phyloP scores from a whole-genome alignment of 2,888 invertebrate species.

The Rutpela maculata region DNA sequence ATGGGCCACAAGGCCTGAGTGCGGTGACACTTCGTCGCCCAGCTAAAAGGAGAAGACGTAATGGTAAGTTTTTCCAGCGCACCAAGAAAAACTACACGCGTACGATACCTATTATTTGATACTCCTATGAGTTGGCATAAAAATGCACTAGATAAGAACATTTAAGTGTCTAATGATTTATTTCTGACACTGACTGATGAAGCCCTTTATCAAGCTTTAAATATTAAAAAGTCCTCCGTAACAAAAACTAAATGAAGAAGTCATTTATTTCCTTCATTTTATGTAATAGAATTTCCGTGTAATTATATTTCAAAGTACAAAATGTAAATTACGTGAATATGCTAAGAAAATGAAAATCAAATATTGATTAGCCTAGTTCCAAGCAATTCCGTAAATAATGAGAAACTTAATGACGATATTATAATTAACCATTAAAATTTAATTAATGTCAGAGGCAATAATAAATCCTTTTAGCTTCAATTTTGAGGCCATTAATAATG shows the following conservation, averaged over 20 bases:
- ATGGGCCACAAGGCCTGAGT: too few species aligned
- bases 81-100: too few species aligned
- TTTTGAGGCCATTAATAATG: slow-evolving; percentile 40
- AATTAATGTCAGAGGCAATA: slow-evolving; percentile 58
- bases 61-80: too few species aligned
- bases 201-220: slow-evolving; percentile 7
- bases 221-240: neutral
- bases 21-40: too few species aligned
- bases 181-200: slow-evolving; percentile 11
- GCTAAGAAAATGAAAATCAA: slow-evolving; percentile 58
- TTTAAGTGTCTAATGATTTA: too few species aligned
- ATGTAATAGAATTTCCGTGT: slow-evolving; percentile 48
- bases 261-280: slow-evolving; percentile 40
- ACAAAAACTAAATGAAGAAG: slow-evolving; percentile 8
- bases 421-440: slow-evolving; percentile 59
- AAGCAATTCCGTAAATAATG: slow-evolving; percentile 59
- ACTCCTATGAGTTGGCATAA: too few species aligned
- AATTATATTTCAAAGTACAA: slow-evolving; percentile 51
- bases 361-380: slow-evolving; percentile 60
- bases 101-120: too few species aligned
- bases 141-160: too few species aligned
- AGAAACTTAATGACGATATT: slow-evolving; percentile 60
- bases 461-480: slow-evolving; percentile 39
- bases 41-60: too few species aligned
- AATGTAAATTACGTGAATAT: slow-evolving; percentile 53